phyloP scores from a whole-genome alignment of 1,140 invertebrate genomes.

The Philopotamus ludificatus region DNA sequence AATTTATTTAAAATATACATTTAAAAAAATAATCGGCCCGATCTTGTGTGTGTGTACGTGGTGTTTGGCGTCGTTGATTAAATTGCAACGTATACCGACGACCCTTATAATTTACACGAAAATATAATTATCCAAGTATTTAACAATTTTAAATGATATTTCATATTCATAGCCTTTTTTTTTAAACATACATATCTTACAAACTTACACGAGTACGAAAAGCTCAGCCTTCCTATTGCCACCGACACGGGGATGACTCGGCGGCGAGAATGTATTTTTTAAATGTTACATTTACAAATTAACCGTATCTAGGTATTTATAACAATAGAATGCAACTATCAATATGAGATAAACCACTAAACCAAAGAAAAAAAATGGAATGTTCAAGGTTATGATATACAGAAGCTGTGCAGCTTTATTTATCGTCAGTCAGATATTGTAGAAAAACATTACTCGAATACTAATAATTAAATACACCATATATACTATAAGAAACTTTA shows the following conservation, averaged over 20 bases:
- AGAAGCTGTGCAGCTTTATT: too few relatives aligned
- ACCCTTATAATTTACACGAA: too few relatives aligned
- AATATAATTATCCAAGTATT: too few relatives aligned
- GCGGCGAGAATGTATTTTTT: slow-evolving; percentile 6
- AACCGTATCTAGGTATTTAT: neutral
- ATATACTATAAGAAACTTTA: neutral
- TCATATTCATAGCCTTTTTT: slow-evolving; percentile 12
- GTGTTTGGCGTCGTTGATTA: too few relatives aligned
- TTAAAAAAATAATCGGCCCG: too few relatives aligned
- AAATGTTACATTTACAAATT: slow-evolving; percentile 17
- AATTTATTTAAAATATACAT: too few relatives aligned
- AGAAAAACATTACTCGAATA: neutral
- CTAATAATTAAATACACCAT: neutral
- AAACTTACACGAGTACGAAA: slow-evolving; percentile 23
- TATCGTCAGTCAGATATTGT: neutral
- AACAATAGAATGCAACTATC: neutral
- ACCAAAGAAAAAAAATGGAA: slow-evolving; percentile 8
- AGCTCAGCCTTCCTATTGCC: slow-evolving; percentile 25
- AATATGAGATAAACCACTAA: neutral
- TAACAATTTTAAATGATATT: slow-evolving; percentile 21
- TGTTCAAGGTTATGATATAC: neutral
- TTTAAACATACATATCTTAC: slow-evolving; percentile 27
- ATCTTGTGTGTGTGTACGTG: too few relatives aligned
- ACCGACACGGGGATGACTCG: neutral
- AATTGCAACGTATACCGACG: too few relatives aligned